phyloP scores from a whole-genome alignment of 2,797 vertebrate genomes.

The Eutrigla gurnardus region DNA sequence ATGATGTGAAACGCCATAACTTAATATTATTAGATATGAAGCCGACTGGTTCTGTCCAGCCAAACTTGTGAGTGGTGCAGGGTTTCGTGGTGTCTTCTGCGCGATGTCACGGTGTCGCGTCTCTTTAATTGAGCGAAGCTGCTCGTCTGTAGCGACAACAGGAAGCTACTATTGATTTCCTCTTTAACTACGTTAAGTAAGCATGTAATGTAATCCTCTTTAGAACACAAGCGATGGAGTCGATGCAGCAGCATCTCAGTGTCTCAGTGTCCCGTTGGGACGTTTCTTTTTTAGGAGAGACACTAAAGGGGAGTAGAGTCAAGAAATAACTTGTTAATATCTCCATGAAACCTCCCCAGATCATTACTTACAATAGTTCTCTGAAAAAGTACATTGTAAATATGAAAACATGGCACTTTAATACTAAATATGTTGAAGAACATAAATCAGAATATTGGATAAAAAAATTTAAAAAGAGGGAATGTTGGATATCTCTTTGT shows the following conservation, averaged over 20 bases:
- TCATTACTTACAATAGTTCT: not conserved
- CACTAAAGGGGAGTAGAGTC: not conserved
- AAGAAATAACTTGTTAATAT: not conserved
- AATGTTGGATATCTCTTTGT: too few relatives aligned
- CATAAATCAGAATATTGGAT: too few relatives aligned
- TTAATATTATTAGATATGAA: too few relatives aligned
- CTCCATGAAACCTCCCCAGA: not conserved
- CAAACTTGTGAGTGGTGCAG: constrained; percentile 14
- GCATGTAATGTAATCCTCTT: constrained; percentile 57
- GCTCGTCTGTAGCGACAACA: constrained; percentile 34
- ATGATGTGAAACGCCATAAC: not conserved
- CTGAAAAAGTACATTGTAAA: too few relatives aligned
- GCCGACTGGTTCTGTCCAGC: not conserved
- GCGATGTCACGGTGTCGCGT: constrained; percentile 46
- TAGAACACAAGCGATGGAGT: constrained; percentile 26
- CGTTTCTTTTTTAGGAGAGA: not conserved
- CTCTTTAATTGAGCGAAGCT: constrained; percentile 49
- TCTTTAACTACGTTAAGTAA: constrained; percentile 43
- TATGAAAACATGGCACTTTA: too few relatives aligned
- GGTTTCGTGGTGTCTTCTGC: constrained; percentile 25
- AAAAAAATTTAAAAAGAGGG: too few relatives aligned
- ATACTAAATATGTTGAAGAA: too few relatives aligned
- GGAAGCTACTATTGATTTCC: constrained; percentile 66
- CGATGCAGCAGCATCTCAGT: not conserved
- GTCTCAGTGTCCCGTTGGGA: not conserved